Conservation (phyloP, 2,888 invertebrate genomes). For the Linyphia triangularis region DNA sequence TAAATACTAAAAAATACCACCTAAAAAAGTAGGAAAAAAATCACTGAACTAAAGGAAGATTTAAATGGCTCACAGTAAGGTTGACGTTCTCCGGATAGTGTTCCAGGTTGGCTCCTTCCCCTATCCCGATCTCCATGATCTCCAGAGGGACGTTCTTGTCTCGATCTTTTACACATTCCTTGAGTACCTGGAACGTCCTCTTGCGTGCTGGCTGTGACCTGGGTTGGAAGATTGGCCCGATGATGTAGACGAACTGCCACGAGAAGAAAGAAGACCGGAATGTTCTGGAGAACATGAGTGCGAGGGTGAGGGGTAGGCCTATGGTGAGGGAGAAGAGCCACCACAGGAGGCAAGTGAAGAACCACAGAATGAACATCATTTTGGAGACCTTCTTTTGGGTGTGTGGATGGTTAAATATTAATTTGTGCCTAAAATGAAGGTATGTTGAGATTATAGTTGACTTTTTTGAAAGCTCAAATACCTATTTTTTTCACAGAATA, state of each 20-base stretch:
- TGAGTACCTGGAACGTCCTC: slow-evolving; percentile 36
- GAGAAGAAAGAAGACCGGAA: slow-evolving; percentile 23
- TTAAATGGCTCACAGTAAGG: slow-evolving; percentile 76
- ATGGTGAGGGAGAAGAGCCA: slow-evolving; percentile 26
- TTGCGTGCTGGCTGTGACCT: background rate
- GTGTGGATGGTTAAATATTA: no score
- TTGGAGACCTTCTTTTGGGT: no score
- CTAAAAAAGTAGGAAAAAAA: no score
- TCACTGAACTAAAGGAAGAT: no score
- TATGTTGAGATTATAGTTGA: no score
- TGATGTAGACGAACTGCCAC: slow-evolving; percentile 3
- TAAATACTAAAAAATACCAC: no score
- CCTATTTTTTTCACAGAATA: no score
- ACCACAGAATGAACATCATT: background rate
- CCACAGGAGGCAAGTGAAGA: slow-evolving; percentile 23
- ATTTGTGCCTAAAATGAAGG: no score
- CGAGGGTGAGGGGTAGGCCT: slow-evolving; percentile 4
- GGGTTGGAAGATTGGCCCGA: slow-evolving; percentile 31
- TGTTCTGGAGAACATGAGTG: slow-evolving; percentile 5
- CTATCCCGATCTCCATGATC: slow-evolving; percentile 63
- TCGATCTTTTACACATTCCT: background rate
- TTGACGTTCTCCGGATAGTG: slow-evolving; percentile 77
- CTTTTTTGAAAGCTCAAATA: no score
- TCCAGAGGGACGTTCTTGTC: slow-evolving; percentile 15
- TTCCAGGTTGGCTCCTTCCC: slow-evolving; percentile 76